Percentiles rank a stretch among this genome's conserved stretches.
phyloP scores from a whole-genome alignment of 2,797 vertebrate genomes.

The Labeo calbasu region DNA sequence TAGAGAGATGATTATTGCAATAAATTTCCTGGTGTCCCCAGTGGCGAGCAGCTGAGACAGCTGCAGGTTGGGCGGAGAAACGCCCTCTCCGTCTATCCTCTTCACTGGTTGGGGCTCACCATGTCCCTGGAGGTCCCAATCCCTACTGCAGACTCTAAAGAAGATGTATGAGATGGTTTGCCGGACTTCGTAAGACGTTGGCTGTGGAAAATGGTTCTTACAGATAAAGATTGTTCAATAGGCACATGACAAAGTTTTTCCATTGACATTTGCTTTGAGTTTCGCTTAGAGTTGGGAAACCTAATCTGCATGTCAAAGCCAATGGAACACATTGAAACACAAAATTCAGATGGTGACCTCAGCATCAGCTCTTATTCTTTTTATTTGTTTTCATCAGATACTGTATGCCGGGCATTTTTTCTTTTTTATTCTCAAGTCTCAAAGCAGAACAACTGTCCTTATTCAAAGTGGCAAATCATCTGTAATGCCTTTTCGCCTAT shows the following conservation, averaged over 20 bases:
- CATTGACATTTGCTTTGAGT: slow-evolving; percentile 28
- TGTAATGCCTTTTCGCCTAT: slow-evolving; percentile 21
- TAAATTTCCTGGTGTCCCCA: slow-evolving; percentile 68
- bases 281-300: slow-evolving; percentile 13
- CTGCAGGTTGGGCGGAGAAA: slow-evolving; percentile 43
- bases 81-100: slow-evolving; percentile 20
- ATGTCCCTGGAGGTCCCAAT: slow-evolving; percentile 13
- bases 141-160: slow-evolving; percentile 5
- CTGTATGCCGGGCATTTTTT: not conserved
- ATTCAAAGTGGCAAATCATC: slow-evolving; percentile 36
- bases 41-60: slow-evolving; percentile 48
- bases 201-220: not conserved
- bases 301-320: slow-evolving; percentile 25
- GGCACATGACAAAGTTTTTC: slow-evolving; percentile 21
- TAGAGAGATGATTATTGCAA: slow-evolving; percentile 74
- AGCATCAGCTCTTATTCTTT: not conserved
- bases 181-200: not conserved
- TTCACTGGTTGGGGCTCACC: slow-evolving; percentile 25
- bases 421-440: not conserved
- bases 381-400: slow-evolving; percentile 36
- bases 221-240: not conserved
- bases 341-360: slow-evolving; percentile 18
- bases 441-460: slow-evolving; percentile 28
- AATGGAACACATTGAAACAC: not conserved
- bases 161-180: slow-evolving; percentile 22